Conservation (phyloP, 1,140 invertebrate genomes). For the Nomia melanderi region DNA sequence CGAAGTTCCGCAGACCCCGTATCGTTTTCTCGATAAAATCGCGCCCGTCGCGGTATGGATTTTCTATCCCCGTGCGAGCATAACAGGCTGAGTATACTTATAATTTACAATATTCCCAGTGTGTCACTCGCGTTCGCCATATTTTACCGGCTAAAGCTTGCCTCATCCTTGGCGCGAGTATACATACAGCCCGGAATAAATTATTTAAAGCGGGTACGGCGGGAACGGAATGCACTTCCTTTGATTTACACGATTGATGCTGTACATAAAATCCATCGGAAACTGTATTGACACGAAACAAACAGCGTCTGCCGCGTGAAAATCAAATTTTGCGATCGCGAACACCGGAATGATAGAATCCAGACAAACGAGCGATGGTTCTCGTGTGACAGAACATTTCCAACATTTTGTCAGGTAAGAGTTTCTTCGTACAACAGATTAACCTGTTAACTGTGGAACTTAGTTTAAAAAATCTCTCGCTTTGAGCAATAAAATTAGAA, state of each 20-base stretch:
- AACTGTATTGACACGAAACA: neutral
- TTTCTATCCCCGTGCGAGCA: neutral
- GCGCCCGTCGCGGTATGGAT: neutral
- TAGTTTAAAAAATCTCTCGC: too few species aligned
- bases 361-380: too few species aligned
- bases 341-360: too few species aligned
- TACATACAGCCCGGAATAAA: neutral
- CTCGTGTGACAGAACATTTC: too few species aligned
- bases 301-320: neutral
- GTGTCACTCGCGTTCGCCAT: neutral
- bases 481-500: too few species aligned
- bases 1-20: too few species aligned
- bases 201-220: neutral
- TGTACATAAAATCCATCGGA: neutral
- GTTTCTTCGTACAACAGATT: too few species aligned
- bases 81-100: neutral
- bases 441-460: too few species aligned
- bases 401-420: too few species aligned
- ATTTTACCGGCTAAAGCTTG: neutral
- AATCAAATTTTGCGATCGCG: neutral
- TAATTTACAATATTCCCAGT: constrained; percentile 4
- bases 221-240: neutral
- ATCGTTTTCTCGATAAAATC: neutral
- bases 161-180: neutral
- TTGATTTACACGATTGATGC: neutral